A percentile compares a stretch with the other conserved stretches of the same genome.
Conservation (phyloP, 2,113 vertebrate species). For the Eidolon helvum region DNA sequence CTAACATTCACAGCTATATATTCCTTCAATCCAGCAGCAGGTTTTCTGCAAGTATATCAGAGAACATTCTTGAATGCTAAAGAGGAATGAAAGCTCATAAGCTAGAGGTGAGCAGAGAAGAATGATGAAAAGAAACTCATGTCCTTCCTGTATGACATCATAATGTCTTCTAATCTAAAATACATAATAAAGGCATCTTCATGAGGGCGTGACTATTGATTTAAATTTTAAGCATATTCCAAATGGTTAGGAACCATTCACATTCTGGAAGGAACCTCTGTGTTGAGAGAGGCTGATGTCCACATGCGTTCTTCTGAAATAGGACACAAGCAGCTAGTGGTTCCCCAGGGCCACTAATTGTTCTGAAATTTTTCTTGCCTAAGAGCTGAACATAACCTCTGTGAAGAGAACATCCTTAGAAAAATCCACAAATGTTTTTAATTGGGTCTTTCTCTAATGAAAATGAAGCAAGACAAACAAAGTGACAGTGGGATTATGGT, state of each 20-base stretch:
- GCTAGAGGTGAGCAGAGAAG: background rate
- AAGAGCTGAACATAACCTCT: constrained; percentile 52
- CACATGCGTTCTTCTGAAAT: constrained; percentile 36
- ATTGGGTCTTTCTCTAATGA: constrained; percentile 52
- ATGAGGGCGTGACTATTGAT: background rate
- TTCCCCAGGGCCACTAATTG: constrained; percentile 50
- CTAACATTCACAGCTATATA: background rate
- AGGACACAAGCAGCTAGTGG: constrained; percentile 39
- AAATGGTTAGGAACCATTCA: background rate
- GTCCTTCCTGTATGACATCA: background rate
- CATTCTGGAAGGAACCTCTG: constrained; percentile 30
- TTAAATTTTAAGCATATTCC: background rate
- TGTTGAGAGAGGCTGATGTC: background rate
- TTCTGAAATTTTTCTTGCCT: constrained; percentile 49
- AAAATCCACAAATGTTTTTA: constrained; percentile 51
- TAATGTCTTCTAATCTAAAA: background rate
- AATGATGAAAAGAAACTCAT: background rate
- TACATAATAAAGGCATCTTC: background rate
- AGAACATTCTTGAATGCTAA: constrained; percentile 17
- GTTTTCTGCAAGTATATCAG: background rate
- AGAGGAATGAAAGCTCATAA: background rate
- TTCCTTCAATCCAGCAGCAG: background rate
- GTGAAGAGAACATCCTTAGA: constrained; percentile 33
- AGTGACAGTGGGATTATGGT: background rate
- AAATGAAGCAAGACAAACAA: constrained; percentile 42